These are phyloP conservation scores for Larimichthys crocea DNA, from an alignment of 2,113 vertebrate genomes.

Conservation along the genomic window DNA sequence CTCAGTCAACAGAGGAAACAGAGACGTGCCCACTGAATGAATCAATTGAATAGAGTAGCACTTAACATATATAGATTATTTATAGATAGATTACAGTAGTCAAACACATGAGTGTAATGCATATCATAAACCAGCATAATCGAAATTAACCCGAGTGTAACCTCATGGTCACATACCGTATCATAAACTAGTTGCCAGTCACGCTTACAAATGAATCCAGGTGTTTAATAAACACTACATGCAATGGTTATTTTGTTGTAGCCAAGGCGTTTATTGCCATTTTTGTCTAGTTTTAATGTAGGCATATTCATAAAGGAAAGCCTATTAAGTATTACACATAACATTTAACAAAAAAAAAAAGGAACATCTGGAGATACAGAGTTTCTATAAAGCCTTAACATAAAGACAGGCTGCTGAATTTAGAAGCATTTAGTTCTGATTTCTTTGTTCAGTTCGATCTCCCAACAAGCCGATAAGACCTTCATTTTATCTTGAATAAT, in stretches of 20 bases:
- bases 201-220: conserved; percentile 22
- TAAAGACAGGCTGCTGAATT: not conserved
- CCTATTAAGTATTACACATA: too few species aligned
- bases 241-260: not conserved
- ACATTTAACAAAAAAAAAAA: not conserved
- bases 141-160: conserved; percentile 42
- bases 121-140: conserved; percentile 29
- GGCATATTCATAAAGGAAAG: not conserved
- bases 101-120: conserved; percentile 11
- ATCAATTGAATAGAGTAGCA: conserved; percentile 36
- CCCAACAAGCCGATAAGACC: not conserved
- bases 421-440: not conserved
- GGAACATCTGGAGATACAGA: not conserved
- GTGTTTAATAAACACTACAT: not conserved
- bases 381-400: not conserved
- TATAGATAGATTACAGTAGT: not conserved
- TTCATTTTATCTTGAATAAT: not conserved
- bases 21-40: not conserved
- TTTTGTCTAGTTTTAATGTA: not conserved
- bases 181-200: conserved; percentile 25
- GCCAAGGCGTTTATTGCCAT: not conserved
- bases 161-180: conserved; percentile 11
- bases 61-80: conserved; percentile 31
- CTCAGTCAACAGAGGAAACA: not conserved
- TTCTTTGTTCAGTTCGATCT: not conserved